Evolutionary conservation across 2,797 vertebrate species (phyloP), one percentile per base, ranked within the genome.

Genomic region (Echeneis naucrates): DNA sequence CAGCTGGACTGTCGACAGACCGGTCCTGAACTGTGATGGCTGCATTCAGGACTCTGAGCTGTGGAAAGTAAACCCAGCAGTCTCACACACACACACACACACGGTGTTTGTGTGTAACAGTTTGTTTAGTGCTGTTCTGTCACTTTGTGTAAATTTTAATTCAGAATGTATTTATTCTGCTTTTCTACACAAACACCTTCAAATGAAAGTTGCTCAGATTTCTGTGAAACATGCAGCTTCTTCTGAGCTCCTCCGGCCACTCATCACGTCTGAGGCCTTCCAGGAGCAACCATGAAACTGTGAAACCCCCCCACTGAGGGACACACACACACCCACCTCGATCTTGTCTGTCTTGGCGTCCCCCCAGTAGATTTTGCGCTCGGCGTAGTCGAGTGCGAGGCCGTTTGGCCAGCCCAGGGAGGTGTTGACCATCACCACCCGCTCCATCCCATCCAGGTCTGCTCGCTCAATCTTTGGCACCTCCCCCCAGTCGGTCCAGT

Each of bases 401-500:
- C 98, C 98, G 57, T 99, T 99, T 67, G 98, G 98, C 98, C 98
- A 99, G 14, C 98, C 98, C 71, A 99, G 94, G 0, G 98, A 98
- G 0, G 97, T 97, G 87, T 99, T 99, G 76, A 98, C 98, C 92
- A 99, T 88, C 48, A 99, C 95, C 55, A 95, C 80, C 9, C 98
- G 94, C 86, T 99, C 97, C 35, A 93, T 94, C 14, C 98, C 98
- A 42, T 99, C 98, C 82, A 99, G 82, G 0, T 97, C 95, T 0
- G 98, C 97, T 0, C 98, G 95, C 84, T 99, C 98, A 0, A 99
- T 99, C 93, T 99, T 99, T 0, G 98, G 97, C 51, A 95, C 94
- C 86, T 98, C 96, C 56, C 98, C 98, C 98, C 98, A 99, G 90
- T 99, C 98, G 0, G 97, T 99, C 98, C 97, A 99, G 88, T 99